Percentiles rank a stretch among this genome's conserved stretches.
Conservation (phyloP, 2,113 vertebrate genomes). For the Tetrax tetrax region DNA sequence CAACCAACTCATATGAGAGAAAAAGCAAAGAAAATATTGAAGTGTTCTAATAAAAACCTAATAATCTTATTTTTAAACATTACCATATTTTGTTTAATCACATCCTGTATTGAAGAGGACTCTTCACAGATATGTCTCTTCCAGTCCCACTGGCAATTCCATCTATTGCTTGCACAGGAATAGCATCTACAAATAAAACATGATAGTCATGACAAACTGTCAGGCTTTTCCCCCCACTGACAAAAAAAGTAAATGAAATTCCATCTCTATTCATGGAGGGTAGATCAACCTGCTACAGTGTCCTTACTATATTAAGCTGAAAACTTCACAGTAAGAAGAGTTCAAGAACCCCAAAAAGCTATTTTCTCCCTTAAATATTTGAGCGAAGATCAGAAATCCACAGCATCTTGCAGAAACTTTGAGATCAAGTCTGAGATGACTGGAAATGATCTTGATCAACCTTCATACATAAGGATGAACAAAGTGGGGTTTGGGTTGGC, state of each 20-base stretch:
- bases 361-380: neutral
- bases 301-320: neutral
- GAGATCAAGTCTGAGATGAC: neutral
- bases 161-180: constrained; percentile 89
- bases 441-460: neutral
- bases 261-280: neutral
- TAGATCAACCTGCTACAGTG: constrained; percentile 4
- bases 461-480: neutral
- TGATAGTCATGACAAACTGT: constrained; percentile 15
- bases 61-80: constrained; percentile 46
- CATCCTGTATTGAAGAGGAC: constrained; percentile 42
- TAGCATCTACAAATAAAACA: constrained; percentile 83
- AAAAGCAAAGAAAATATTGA: constrained; percentile 3
- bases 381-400: neutral
- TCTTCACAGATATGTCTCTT: constrained; percentile 84
- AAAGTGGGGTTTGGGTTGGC: neutral
- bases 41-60: constrained; percentile 41
- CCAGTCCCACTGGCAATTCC: constrained; percentile 93
- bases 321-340: neutral
- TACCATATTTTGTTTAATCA: constrained; percentile 84
- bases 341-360: neutral
- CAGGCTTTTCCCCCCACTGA: neutral
- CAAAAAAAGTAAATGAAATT: constrained; percentile 32
- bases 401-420: neutral
- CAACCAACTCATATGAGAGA: neutral